These are phyloP conservation scores for Alexandromys fortis DNA, from an alignment of 2,113 vertebrate genomes.

Conservation along the genomic window DNA sequence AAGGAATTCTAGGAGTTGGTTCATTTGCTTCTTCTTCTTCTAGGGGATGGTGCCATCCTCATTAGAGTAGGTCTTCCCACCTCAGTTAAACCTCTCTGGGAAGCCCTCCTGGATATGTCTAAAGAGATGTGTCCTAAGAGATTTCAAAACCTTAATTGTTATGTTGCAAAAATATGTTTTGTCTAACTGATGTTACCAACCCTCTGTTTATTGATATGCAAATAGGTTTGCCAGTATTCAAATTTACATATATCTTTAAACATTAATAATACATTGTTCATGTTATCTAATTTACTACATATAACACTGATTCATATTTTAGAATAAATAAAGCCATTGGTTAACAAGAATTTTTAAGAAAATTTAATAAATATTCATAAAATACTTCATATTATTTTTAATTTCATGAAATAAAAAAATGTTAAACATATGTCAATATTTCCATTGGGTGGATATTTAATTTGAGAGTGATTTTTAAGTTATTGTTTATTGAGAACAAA, in stretches of 20 bases:
- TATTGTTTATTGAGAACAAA: constrained; percentile 27
- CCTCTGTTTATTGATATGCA: neutral
- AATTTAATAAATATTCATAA: constrained; percentile 22
- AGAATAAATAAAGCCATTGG: constrained; percentile 36
- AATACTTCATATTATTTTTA: constrained; percentile 46
- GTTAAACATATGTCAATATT: neutral
- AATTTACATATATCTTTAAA: constrained; percentile 32
- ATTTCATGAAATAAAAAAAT: constrained; percentile 45
- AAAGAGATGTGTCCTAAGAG: neutral
- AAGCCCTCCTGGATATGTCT: neutral
- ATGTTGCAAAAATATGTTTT: too few relatives aligned
- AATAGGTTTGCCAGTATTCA: neutral
- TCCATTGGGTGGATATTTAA: constrained; percentile 23
- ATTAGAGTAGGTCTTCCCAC: neutral
- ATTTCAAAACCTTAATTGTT: neutral
- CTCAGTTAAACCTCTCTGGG: neutral
- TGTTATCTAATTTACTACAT: constrained; percentile 9
- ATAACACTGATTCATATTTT: neutral
- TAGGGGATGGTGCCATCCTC: too few relatives aligned
- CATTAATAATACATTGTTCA: neutral
- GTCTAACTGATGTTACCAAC: neutral
- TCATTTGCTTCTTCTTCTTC: neutral
- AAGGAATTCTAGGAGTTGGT: too few relatives aligned
- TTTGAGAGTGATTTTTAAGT: neutral
- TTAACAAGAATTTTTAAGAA: neutral